Base-by-base conservation (phyloP, 1,140 invertebrate species). In the Drosophila erecta region DNA sequence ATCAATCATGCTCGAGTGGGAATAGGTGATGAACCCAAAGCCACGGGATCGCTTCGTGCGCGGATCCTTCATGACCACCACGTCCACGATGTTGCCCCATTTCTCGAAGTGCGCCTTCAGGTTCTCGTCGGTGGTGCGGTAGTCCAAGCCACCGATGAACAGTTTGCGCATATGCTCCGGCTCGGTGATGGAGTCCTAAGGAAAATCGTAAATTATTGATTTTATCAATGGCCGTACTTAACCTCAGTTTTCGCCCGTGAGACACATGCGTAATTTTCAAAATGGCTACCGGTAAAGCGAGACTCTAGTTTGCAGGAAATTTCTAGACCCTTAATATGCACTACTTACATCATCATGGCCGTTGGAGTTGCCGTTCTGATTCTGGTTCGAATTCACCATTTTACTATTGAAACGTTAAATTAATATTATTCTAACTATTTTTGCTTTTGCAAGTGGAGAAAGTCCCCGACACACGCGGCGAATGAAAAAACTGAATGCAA, bases 1-100 rank as follows among this genome's bases (percentile, higher is more conserved):
- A 94, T 99, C 98, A 35, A 99, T 97, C 97, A 98, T 98, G 75
- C 96, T 95, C n/a, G 97, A 95, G 75, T 95, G 93, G 1, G 97
- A 97, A 92, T 98, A 99, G 6, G 98, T 99, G 38, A 99, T 98
- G 92, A 99, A 99, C n/a, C 98, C 98, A 93, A 99, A 99, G 0
- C 98, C 98, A 79, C 98, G 94, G 3, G 98, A 99, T 62, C 96
- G 93, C 81, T 97, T 97, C 0, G 98, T 99, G 75, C 97, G 96
- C 0, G 98, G 97, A 93, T 99, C 98, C 90, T 98, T 98, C 98
- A 99, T 99, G 0, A 99, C 98, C 20, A 99, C 97, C 40, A 98
- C 98, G 93, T 99, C 98, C 0, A 98, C 96, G 79, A 99, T 97
- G 92, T 98, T 97, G 30, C 99, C 99, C 96, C 97, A 99, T 95